Evolutionary conservation across 30 jellyfish, hydroid and myxozoan species (phyloP).

Genomic region (Chrysaora quinquecirrha): DNA sequence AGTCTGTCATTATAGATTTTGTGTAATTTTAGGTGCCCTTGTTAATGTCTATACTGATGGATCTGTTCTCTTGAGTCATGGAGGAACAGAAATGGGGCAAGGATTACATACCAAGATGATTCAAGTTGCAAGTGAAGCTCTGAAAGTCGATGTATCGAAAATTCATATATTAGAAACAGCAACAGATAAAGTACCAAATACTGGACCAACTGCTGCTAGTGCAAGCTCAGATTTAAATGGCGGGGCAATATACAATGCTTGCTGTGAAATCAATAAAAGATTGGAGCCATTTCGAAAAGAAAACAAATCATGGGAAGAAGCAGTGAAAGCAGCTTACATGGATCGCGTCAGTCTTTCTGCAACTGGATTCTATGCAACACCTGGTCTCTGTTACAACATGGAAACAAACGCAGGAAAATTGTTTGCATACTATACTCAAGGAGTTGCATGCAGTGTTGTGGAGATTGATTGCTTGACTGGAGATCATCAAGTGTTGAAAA

Average conservation of each 20-base stretch:
- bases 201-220: slow-evolving; percentile 65
- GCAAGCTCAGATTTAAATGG: slow-evolving; percentile 57
- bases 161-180: too few relatives aligned
- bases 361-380: slow-evolving; percentile 36
- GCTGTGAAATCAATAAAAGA: too few relatives aligned
- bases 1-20: too few relatives aligned
- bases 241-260: slow-evolving; percentile 50
- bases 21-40: too few relatives aligned
- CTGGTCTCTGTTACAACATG: slow-evolving; percentile 21
- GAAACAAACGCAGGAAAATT: slow-evolving; percentile 32
- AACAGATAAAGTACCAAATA: slow-evolving; percentile 42
- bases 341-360: slow-evolving; percentile 57
- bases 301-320: slow-evolving; percentile 46
- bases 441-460: slow-evolving; percentile 47
- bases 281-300: slow-evolving; percentile 37
- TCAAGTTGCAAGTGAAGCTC: too few relatives aligned
- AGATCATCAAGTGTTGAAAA: too few relatives aligned
- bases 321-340: slow-evolving; percentile 45
- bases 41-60: too few relatives aligned
- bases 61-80: too few relatives aligned
- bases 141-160: too few relatives aligned
- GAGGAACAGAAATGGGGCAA: too few relatives aligned
- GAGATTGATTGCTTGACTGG: too few relatives aligned
- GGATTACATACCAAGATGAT: too few relatives aligned
- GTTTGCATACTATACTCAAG: slow-evolving; percentile 28